Evolutionary conservation across 1,140 invertebrate species (phyloP).

Genomic region (Drosophila parvula): DNA sequence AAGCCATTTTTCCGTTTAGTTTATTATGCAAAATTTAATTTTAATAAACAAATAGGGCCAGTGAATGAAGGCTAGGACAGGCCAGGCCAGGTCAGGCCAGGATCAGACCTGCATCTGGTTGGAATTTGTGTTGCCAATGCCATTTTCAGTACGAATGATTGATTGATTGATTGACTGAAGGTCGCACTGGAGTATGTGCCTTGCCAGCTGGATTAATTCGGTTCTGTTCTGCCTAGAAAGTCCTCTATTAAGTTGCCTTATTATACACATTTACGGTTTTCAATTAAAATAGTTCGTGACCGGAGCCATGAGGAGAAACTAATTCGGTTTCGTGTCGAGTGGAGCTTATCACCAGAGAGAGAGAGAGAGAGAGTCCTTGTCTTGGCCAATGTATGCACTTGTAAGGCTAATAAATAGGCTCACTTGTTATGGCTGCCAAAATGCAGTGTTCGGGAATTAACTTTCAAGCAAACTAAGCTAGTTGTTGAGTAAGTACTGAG

Average conservation of each 20-base stretch:
- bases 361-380: constrained; percentile 1
- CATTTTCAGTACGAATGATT: constrained; percentile 25
- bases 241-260: constrained; percentile 22
- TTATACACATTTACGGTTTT: constrained; percentile 41
- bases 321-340: constrained; percentile 5
- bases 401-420: constrained; percentile 4
- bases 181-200: background rate
- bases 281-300: constrained; percentile 19
- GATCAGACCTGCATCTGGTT: constrained; percentile 4
- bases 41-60: constrained; percentile 68
- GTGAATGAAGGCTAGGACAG: constrained; percentile 25
- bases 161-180: constrained; percentile 40
- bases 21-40: constrained; percentile 80
- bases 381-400: background rate
- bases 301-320: background rate
- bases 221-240: background rate
- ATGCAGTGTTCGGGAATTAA: background rate
- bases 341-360: constrained; percentile 3
- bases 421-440: constrained; percentile 1
- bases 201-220: constrained; percentile 7
- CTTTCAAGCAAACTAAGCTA: background rate
- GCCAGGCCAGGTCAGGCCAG: background rate
- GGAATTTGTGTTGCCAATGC: constrained; percentile 24
- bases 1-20: constrained; percentile 54
- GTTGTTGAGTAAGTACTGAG: background rate